These are phyloP conservation scores for Homalodisca vitripennis DNA, from an alignment of 1,140 invertebrate genomes.

Conservation along the genomic window DNA sequence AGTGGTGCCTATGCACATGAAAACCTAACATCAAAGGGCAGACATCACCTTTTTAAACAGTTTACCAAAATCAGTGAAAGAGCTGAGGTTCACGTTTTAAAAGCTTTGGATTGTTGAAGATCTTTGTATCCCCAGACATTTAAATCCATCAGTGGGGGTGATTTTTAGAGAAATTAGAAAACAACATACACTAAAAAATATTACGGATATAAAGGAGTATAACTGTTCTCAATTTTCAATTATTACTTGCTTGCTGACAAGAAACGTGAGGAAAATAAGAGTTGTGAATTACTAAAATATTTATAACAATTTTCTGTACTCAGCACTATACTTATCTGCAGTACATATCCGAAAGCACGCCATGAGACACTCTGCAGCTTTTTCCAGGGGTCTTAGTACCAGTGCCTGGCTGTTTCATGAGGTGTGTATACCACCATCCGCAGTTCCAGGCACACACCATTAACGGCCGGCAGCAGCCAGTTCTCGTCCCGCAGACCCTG, in stretches of 20 bases:
- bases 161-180: too few species aligned
- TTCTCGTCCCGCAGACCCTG: constrained; percentile 93
- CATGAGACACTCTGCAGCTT: constrained; percentile 93
- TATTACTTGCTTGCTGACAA: background rate
- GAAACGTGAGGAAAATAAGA: background rate
- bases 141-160: too few species aligned
- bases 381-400: constrained; percentile 70
- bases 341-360: constrained; percentile 94
- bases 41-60: too few species aligned
- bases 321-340: constrained; percentile 77
- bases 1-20: too few species aligned
- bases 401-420: constrained; percentile 50
- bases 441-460: constrained; percentile 85
- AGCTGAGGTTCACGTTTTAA: too few species aligned
- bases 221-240: background rate
- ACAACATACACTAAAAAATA: background rate
- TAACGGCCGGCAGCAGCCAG: constrained; percentile 89
- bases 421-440: constrained; percentile 75
- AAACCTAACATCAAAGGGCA: too few species aligned
- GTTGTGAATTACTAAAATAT: background rate
- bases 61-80: too few species aligned
- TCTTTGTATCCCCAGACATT: too few species aligned
- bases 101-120: too few species aligned
- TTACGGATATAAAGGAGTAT: background rate
- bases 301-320: background rate